Percentiles rank a stretch among this genome's conserved stretches.
Conservation (phyloP, 2,113 vertebrate species). For the Ancistrus triradiatus region DNA sequence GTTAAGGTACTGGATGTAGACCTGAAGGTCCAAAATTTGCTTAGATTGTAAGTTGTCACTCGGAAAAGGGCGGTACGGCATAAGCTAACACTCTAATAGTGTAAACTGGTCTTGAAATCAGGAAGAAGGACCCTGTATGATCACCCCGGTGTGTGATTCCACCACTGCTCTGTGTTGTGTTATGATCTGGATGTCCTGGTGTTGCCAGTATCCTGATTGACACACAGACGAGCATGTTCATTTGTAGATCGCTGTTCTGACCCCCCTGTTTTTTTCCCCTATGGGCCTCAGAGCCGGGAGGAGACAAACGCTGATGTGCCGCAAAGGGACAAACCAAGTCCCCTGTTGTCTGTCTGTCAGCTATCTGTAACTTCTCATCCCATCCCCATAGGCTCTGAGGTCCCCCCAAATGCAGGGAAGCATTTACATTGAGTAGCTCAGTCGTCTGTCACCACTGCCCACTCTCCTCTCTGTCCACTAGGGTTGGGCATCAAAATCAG, state of each 20-base stretch:
- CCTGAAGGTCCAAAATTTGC: too few relatives aligned
- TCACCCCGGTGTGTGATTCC: not conserved
- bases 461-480: too few relatives aligned
- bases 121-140: too few relatives aligned
- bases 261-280: constrained; percentile 19
- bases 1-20: too few relatives aligned
- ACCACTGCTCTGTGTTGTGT: not conserved
- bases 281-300: constrained; percentile 22
- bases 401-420: constrained; percentile 1
- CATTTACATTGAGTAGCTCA: constrained; percentile 36
- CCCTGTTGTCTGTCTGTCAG: constrained; percentile 64
- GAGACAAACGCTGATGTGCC: constrained; percentile 65
- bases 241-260: constrained; percentile 9
- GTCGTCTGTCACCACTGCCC: constrained; percentile 34
- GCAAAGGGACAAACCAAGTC: constrained; percentile 68
- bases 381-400: constrained; percentile 40
- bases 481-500: too few relatives aligned
- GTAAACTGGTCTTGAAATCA: too few relatives aligned
- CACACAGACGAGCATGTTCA: constrained; percentile 5
- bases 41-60: too few relatives aligned
- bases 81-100: too few relatives aligned
- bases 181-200: not conserved
- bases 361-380: constrained; percentile 67
- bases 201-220: not conserved
- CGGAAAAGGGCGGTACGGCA: too few relatives aligned